phyloP scores from a whole-genome alignment of 2,113 vertebrate genomes.

The Ciconia maguari region DNA sequence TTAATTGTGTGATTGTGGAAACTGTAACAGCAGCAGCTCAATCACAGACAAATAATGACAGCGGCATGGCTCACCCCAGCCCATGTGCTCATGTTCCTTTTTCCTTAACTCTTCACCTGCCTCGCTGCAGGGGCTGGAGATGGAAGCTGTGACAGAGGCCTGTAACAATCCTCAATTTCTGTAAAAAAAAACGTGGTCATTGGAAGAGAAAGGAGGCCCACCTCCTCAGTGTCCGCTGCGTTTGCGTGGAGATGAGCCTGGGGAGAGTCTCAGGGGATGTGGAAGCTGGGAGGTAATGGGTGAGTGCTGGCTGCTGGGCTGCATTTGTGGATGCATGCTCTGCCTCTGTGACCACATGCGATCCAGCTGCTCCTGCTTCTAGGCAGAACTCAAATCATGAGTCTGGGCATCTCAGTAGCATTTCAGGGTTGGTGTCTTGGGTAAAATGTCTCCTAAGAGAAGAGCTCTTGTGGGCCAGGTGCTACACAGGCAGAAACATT shows the following conservation, averaged over 20 bases:
- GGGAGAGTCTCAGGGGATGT: not conserved
- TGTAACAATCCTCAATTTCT: not conserved
- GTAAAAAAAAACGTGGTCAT: not conserved
- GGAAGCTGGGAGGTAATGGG: not conserved
- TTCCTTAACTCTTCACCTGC: not conserved
- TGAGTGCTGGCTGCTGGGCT: not conserved
- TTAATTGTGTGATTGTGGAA: not conserved
- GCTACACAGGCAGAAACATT: not conserved
- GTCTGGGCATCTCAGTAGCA: not conserved
- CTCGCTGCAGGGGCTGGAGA: not conserved
- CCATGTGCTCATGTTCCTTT: not conserved
- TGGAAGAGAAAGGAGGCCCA: not conserved
- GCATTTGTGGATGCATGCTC: not conserved
- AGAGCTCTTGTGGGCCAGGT: not conserved
- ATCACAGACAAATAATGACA: not conserved
- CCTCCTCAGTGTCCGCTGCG: not conserved
- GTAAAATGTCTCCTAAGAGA: not conserved
- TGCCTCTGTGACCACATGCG: rapidly evolving
- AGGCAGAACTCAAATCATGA: not conserved
- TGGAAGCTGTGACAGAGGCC: not conserved
- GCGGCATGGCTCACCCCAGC: not conserved
- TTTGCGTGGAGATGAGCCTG: not conserved
- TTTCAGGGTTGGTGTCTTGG: not conserved
- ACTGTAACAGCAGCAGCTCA: not conserved
- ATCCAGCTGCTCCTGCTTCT: not conserved